Evolutionary conservation across 2,888 invertebrate genomes (phyloP), one percentile per base, ranked within the genome.

Genomic region (Corbicula japonica): DNA sequence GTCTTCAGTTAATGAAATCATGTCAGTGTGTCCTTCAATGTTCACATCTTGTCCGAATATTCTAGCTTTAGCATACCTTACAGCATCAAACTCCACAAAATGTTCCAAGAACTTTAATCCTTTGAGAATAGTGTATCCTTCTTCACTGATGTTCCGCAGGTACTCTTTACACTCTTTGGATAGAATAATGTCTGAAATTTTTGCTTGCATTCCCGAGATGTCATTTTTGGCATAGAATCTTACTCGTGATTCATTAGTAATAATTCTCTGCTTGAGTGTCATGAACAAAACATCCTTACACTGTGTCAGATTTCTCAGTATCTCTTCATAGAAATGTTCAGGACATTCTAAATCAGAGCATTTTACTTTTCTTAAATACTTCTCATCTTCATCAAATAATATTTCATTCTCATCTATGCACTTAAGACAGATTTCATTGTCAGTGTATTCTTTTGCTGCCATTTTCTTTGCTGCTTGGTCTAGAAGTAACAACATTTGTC

Each of bases 51-150:
- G 71, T 28, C 74, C 79, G 74, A 71, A 74, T 18, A 69, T 32
- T n/a, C 28, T 28, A 5, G 76, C 61, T 32, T 30, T 66, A 12
- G 69, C 63, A 35, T 34, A 52, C 18, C 76, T 41, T 58, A 76
- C 68, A 38, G 66, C 52, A 41, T 84, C 83, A 69, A 86, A 74
- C 46, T 86, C 84, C 10, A 86, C 80, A 50, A 77, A 72, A 54
- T 80, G 70, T 10, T 76, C 54, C 18, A 86, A 66, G 41, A 86
- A 46, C 3, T 76, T 23, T 10, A 50, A 44, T 8, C 74, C 71
- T 56, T 78, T 80, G 28, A 84, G 34, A 28, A 73, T 46, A 10
- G 74, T 68, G 28, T 78, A 73, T 35, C 77, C 78, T 38, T 28
- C 30, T n/a, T 54, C 44, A 65, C 83, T 76, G 1, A 78, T 18